phyloP scores from a whole-genome alignment of 1,140 invertebrate species.

The Platorchestia sp. region DNA sequence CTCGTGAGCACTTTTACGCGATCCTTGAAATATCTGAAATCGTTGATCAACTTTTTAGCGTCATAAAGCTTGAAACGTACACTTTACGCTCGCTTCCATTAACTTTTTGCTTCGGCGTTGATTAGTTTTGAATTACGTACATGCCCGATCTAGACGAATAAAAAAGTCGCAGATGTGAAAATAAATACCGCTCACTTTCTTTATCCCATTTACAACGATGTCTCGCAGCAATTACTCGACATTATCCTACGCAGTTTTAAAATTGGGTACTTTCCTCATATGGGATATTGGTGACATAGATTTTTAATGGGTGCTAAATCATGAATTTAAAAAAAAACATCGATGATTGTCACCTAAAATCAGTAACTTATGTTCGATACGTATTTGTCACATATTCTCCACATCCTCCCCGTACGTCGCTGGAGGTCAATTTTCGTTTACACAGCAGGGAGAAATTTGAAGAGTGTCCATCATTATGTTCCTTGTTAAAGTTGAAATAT shows the following conservation, averaged over 20 bases:
- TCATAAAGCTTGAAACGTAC: not conserved
- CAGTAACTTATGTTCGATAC: not conserved
- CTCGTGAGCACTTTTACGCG: not conserved
- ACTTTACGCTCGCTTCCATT: not conserved
- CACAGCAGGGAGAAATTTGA: not conserved
- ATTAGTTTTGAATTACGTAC: not conserved
- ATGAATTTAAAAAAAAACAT: not conserved
- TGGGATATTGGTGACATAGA: not conserved
- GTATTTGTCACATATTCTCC: not conserved
- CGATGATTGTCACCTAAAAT: not conserved
- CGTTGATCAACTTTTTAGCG: not conserved
- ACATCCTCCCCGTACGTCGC: not conserved
- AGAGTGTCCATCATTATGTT: not conserved
- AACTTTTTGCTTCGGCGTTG: not conserved
- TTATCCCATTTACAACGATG: not conserved
- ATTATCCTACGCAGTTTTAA: not conserved
- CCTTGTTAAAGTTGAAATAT: not conserved
- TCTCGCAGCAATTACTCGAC: not conserved
- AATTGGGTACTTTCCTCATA: not conserved
- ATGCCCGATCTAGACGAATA: not conserved
- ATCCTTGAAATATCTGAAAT: not conserved
- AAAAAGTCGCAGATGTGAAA: not conserved
- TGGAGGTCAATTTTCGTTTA: not conserved
- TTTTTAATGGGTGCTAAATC: not conserved
- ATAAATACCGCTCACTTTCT: not conserved